phyloP scores from a whole-genome alignment of 1,140 invertebrate species.

The Doryteuthis pealeii region DNA sequence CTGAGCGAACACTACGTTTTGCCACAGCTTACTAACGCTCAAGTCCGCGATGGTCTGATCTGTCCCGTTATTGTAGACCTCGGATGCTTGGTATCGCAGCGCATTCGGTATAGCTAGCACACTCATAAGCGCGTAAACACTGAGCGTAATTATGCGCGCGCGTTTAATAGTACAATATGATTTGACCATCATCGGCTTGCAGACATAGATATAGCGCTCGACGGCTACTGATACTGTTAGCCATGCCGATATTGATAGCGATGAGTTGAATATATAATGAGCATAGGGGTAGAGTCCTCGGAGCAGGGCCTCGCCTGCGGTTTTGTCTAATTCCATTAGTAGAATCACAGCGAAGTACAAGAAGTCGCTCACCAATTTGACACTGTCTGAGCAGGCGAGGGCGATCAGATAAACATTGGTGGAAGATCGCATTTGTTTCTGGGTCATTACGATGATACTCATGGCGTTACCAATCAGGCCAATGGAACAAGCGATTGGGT shows the following conservation, averaged over 20 bases:
- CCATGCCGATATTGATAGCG: conserved; percentile 73
- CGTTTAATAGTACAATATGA: conserved; percentile 74
- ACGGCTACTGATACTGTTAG: conserved; percentile 91
- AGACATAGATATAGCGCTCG: conserved; percentile 93
- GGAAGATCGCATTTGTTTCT: conserved; percentile 72
- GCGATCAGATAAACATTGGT: conserved; percentile 76
- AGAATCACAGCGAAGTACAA: conserved; percentile 70
- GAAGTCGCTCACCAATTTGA: conserved; percentile 72
- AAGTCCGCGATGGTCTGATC: conserved; percentile 28
- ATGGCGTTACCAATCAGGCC: conserved; percentile 74
- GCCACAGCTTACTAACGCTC: conserved; percentile 46
- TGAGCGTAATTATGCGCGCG: conserved; percentile 37
- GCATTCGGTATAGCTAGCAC: conserved; percentile 51
- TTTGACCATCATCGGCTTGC: conserved; percentile 82
- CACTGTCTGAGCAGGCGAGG: conserved; percentile 72
- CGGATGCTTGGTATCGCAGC: conserved; percentile 46
- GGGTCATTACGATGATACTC: conserved; percentile 74
- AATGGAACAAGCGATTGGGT: conserved; percentile 71
- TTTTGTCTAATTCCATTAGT: conserved; percentile 43
- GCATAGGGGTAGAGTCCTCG: conserved; percentile 55
- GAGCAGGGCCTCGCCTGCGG: conserved; percentile 39
- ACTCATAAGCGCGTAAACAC: conserved; percentile 48
- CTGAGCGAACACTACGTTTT: conserved; percentile 65
- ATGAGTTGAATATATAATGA: conserved; percentile 55
- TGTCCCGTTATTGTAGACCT: conserved; percentile 30